phyloP scores from a whole-genome alignment of 2,888 invertebrate species.

The Carcina quercana region DNA sequence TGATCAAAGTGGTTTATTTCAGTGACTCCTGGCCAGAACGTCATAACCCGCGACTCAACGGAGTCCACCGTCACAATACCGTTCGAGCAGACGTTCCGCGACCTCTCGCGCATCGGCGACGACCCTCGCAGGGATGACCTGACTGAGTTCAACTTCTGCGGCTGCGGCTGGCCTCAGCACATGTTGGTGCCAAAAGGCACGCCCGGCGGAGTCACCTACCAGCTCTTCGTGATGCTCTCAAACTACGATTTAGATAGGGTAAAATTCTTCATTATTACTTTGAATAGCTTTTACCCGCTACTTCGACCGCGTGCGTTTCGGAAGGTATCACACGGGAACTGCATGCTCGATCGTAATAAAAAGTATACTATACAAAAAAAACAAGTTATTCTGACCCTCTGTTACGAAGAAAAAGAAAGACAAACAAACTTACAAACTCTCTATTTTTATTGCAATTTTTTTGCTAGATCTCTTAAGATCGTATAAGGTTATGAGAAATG shows the following conservation, averaged over 20 bases:
- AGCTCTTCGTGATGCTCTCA: conserved; percentile 65
- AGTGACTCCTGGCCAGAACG: conserved; percentile 75
- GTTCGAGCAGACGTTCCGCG: conserved; percentile 74
- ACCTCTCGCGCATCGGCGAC: conserved; percentile 45
- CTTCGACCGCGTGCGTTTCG: not conserved
- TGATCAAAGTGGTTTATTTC: no score
- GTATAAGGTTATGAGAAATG: no score
- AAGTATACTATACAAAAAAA: no score
- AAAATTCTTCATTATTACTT: conserved; percentile 9
- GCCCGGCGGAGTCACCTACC: conserved; percentile 45
- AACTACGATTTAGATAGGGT: conserved; percentile 63
- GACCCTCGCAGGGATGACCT: conserved; percentile 30
- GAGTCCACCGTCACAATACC: conserved; percentile 77
- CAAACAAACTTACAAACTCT: no score
- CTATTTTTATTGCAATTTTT: no score
- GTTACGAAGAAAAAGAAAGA: no score
- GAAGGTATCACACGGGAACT: no score
- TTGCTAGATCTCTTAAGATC: no score
- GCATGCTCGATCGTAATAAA: not conserved
- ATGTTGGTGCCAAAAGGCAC: conserved; percentile 72
- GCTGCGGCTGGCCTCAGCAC: conserved; percentile 77
- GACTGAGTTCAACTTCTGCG: conserved; percentile 73
- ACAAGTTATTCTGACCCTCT: no score
- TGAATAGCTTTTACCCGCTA: not conserved
- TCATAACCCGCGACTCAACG: conserved; percentile 70